These are phyloP conservation scores for Sylvicola cinctus DNA, from an alignment of 2,888 invertebrate species.

Conservation along the genomic window DNA sequence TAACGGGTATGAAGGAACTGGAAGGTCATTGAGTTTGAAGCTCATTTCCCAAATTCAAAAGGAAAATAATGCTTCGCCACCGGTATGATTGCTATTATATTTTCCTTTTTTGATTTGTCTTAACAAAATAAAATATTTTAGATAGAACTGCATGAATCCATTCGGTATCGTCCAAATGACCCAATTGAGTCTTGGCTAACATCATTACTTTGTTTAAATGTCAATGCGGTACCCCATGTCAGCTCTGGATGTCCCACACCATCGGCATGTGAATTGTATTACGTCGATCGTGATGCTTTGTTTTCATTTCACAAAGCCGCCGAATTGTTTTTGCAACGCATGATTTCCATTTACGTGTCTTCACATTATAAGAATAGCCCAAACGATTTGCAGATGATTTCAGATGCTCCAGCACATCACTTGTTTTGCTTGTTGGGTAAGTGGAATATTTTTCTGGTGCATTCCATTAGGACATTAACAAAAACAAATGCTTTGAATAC, in stretches of 20 bases:
- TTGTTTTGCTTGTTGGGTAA: slow-evolving; percentile 65
- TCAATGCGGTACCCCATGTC: slow-evolving; percentile 40
- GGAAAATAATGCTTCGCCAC: slow-evolving; percentile 35
- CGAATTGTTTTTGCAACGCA: slow-evolving; percentile 73
- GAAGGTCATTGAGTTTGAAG: slow-evolving; percentile 86
- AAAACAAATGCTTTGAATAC: not conserved
- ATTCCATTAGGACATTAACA: not conserved
- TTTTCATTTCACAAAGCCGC: slow-evolving; percentile 94
- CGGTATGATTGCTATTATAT: slow-evolving; percentile 23
- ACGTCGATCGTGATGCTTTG: slow-evolving; percentile 76
- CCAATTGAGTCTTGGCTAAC: slow-evolving; percentile 82
- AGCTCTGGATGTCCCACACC: slow-evolving; percentile 74
- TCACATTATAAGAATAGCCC: slow-evolving; percentile 99
- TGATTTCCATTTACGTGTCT: slow-evolving; percentile 87
- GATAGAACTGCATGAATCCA: slow-evolving; percentile 80
- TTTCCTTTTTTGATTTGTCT: not conserved
- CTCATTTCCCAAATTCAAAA: slow-evolving; percentile 69
- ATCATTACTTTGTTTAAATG: slow-evolving; percentile 76
- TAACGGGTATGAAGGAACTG: slow-evolving; percentile 97
- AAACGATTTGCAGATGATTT: slow-evolving; percentile 94
- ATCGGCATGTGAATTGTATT: slow-evolving; percentile 69
- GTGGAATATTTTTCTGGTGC: no score
- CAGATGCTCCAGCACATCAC: slow-evolving; percentile 97
- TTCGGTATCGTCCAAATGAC: slow-evolving; percentile 77
- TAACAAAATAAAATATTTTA: slow-evolving; percentile 15